These are phyloP conservation scores for Babyrousa celebensis DNA, from an alignment of 2,797 vertebrate species.

Conservation along the genomic window DNA sequence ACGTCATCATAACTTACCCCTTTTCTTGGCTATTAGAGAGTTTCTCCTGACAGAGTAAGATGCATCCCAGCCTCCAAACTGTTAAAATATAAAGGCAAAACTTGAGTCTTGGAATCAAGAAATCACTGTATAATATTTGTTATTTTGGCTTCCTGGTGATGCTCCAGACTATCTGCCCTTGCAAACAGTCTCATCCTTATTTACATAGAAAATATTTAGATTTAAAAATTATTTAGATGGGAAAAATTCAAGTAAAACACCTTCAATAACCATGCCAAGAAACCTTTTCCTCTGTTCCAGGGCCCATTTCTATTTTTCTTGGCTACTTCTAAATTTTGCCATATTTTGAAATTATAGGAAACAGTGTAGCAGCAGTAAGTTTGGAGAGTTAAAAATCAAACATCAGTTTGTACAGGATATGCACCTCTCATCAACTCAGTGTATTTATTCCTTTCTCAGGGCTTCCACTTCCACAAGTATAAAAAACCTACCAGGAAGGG, in stretches of 20 bases:
- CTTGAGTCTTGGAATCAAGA: slow-evolving; percentile 43
- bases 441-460: neutral
- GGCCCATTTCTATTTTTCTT: neutral
- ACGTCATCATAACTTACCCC: neutral
- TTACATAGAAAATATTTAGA: neutral
- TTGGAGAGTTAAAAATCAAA: neutral
- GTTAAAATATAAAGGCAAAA: slow-evolving; percentile 1
- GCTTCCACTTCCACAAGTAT: neutral
- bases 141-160: neutral
- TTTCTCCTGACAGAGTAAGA: slow-evolving; percentile 26
- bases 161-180: neutral
- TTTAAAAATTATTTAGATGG: neutral
- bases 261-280: neutral
- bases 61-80: neutral
- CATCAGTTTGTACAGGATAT: neutral
- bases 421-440: neutral
- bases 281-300: neutral
- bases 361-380: neutral
- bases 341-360: slow-evolving; percentile 48
- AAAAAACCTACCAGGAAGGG: neutral
- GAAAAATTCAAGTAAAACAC: slow-evolving; percentile 10
- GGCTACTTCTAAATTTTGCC: neutral
- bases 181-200: neutral
- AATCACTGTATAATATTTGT: neutral
- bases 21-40: neutral